phyloP scores from a whole-genome alignment of 2,797 vertebrate species.

The Hemibagrus guttatus region DNA sequence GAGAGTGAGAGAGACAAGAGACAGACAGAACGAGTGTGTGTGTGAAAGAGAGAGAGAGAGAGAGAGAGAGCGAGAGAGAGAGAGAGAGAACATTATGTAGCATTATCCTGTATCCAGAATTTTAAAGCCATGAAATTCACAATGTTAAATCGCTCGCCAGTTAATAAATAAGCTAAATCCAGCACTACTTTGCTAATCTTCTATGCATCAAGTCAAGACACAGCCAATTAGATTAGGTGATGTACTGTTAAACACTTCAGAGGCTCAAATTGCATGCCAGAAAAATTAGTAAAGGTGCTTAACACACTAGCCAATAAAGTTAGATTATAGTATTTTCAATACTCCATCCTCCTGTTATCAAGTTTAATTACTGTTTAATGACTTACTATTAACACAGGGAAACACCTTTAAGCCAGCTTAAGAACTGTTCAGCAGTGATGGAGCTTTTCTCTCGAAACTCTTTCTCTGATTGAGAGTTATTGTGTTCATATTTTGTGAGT shows the following conservation, averaged over 20 bases:
- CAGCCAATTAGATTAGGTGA: slow-evolving; percentile 17
- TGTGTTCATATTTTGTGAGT: slow-evolving; percentile 21
- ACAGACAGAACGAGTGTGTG: not conserved
- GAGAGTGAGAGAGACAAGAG: not conserved
- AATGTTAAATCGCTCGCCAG: not conserved
- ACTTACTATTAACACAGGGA: slow-evolving; percentile 2
- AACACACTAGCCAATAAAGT: slow-evolving; percentile 16
- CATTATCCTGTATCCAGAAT: slow-evolving; percentile 43
- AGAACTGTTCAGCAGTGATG: not conserved
- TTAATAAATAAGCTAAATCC: slow-evolving; percentile 1
- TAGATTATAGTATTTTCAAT: not conserved
- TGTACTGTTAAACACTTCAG: slow-evolving; percentile 5
- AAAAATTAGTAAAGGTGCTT: slow-evolving; percentile 10
- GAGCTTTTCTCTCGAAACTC: not conserved
- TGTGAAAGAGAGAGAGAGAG: not conserved
- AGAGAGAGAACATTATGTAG: slow-evolving; percentile 49
- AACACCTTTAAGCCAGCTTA: not conserved
- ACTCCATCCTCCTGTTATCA: slow-evolving; percentile 3
- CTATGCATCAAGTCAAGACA: slow-evolving; percentile 22
- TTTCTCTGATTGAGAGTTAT: slow-evolving; percentile 3
- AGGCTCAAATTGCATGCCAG: not conserved
- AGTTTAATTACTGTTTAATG: slow-evolving; percentile 4
- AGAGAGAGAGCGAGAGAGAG: not conserved
- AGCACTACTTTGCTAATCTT: slow-evolving; percentile 24
- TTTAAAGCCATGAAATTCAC: slow-evolving; percentile 39